Evolutionary conservation across 2,888 invertebrate genomes (phyloP).

Genomic region (Formica aserva): DNA sequence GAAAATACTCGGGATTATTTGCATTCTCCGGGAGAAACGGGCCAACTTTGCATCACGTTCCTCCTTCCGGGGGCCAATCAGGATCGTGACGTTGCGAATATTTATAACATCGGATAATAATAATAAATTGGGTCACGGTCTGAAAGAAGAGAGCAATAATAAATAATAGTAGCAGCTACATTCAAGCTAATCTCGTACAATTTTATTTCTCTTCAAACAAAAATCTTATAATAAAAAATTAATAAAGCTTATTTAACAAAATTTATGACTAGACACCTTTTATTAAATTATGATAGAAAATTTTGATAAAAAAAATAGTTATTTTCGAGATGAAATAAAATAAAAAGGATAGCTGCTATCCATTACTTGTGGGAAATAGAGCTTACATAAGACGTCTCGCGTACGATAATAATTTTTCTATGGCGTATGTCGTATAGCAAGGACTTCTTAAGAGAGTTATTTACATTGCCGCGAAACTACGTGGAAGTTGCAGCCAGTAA

Average conservation of each 20-base stretch:
- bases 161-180: neutral
- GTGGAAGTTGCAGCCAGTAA: conserved; percentile 21
- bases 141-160: neutral
- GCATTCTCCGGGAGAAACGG: conserved; percentile 18
- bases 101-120: neutral
- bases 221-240: neutral
- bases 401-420: conserved; percentile 9
- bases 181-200: neutral
- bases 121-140: neutral
- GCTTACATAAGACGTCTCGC: neutral
- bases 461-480: conserved; percentile 40
- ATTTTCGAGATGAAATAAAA: neutral
- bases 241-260: neutral
- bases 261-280: neutral
- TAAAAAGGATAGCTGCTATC: neutral
- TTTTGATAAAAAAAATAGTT: neutral
- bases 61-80: conserved; percentile 3
- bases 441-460: conserved; percentile 47
- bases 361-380: conserved; percentile 19
- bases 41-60: conserved; percentile 13
- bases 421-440: neutral
- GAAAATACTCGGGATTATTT: conserved; percentile 41
- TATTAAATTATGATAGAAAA: neutral
- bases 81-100: neutral
- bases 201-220: neutral